Base-by-base conservation (phyloP, 2,797 vertebrate genomes). In the Notolabrus celidotus region DNA sequence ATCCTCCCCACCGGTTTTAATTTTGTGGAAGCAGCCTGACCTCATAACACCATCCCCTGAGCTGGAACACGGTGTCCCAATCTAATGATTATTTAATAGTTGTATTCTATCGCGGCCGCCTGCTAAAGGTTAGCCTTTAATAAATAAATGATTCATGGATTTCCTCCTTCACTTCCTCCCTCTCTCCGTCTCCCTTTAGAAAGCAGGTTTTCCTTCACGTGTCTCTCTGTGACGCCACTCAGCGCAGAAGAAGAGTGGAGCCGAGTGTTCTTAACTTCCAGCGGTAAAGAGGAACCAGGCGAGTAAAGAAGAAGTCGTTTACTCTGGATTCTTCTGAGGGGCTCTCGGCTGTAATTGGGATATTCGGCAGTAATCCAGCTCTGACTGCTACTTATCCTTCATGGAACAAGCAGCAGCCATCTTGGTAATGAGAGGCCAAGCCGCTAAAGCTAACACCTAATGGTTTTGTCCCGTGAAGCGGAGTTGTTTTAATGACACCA, bases 111-210 rank as follows among this genome's bases (percentile, higher is more conserved):
- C 36, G 19, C 57, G 51, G 62, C 63, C 43, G 77, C 64, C 73
- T 61, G 71, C 4, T 74, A 86, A 86, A 86, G 84, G 77, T 86
- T 77, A 80, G 33, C 64, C 76, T 77, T 82, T 80, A 81, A 77
- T 84, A 84, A 77, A 85, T 62, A 70, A 66, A 68, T 66, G 77
- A 88, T 83, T 1, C 45, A 87, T 79, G 66, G 50, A 63, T 68
- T 11, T 52, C 34, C 27, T 47, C 20, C 4, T 8, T 31, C n/a
- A n/a, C n/a, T n/a, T n/a, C n/a, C n/a, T n/a, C n/a, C n/a, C n/a
- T n/a, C n/a, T n/a, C n/a, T n/a, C n/a, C n/a, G n/a, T n/a, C 16
- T 47, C 16, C 43, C 59, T 31, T 52, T 39, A 2, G 2, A 1
- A 45, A 64, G 41, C 56, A 20, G 0, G 15, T 56, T 61, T n/a